Evolutionary conservation across 1,140 invertebrate genomes (phyloP), one percentile per base, ranked within the genome.

Genomic region (Ruditapes philippinarum): DNA sequence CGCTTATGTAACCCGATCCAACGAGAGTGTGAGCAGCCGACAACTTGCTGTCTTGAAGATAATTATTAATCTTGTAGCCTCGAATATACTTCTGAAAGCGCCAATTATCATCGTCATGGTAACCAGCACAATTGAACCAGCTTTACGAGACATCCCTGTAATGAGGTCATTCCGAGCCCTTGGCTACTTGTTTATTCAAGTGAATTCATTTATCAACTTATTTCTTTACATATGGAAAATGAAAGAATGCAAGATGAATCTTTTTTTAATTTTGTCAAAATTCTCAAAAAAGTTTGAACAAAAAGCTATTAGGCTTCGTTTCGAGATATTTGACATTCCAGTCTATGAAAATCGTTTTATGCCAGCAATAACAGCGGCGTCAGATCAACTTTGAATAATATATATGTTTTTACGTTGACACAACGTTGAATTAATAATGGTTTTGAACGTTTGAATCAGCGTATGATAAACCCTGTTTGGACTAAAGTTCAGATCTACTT

Each of bases 221-320:
- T 60, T 38, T 62, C 36, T 81, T 0, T 81, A 62, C 38, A 36
- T 81, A 11, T 25, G 22, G 45, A 54, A 33, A 36, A 40, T 81
- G 4, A 36, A 65, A n/a, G 79, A 81, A 42, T 81, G 79, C 57
- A 81, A 81, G 31, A 54, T 81, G 36, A 19, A 40, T 25, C n/a
- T 81, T 5, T 81, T 65, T n/a, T 22, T 38, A 14, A 40, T 65
- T 9, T 11, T 81, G 17, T 54, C 51, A 36, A 60, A 40, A 19
- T 22, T 22, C 0, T 81, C 25, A 22, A 33, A 33, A 40, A 11
- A 19, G 22, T 81, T 81, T 33, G 57, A 81, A n/a, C 19, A 17
- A n/a, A 36, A 25, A 65, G 57, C 38, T 4, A 25, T 1, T 28
- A 9, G 5, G n/a, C 25, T 62, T 7, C 57, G 57, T 28, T 9